These are phyloP conservation scores for Anguilla pacifica DNA, from an alignment of 2,797 vertebrate species.

Conservation along the genomic window DNA sequence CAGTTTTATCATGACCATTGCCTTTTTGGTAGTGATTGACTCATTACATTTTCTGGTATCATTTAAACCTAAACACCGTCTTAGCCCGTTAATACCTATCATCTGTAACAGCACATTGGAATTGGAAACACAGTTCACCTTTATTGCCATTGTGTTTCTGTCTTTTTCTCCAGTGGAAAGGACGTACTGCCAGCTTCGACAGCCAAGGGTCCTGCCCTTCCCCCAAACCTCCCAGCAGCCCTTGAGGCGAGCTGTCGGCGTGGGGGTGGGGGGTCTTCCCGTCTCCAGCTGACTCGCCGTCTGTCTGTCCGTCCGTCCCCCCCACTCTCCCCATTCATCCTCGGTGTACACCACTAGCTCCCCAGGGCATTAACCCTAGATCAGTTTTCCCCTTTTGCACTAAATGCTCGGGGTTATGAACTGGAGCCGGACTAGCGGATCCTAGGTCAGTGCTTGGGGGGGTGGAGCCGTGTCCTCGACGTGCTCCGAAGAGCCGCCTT, in stretches of 20 bases:
- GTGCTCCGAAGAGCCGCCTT: constrained; percentile 34
- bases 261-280: constrained; percentile 53
- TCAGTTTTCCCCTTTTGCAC: constrained; percentile 44
- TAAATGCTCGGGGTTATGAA: constrained; percentile 31
- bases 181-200: constrained; percentile 93
- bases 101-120: not conserved
- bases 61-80: no score
- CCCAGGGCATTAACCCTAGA: constrained; percentile 54
- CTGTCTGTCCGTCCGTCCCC: constrained; percentile 64
- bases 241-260: constrained; percentile 72
- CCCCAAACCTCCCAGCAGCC: constrained; percentile 87
- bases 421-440: constrained; percentile 40
- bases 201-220: constrained; percentile 95
- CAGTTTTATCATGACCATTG: not conserved
- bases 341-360: not conserved
- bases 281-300: constrained; percentile 64
- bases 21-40: not conserved
- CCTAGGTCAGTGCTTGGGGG: constrained; percentile 42
- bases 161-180: constrained; percentile 84
- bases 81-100: not conserved
- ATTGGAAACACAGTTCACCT: not conserved
- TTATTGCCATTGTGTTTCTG: constrained; percentile 11
- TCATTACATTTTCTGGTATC: not conserved
- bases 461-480: constrained; percentile 32
- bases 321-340: not conserved